Percentiles rank a stretch among this genome's conserved stretches.
Conservation (phyloP, 2,113 vertebrate species). For the Tychaedon coryphoeus region DNA sequence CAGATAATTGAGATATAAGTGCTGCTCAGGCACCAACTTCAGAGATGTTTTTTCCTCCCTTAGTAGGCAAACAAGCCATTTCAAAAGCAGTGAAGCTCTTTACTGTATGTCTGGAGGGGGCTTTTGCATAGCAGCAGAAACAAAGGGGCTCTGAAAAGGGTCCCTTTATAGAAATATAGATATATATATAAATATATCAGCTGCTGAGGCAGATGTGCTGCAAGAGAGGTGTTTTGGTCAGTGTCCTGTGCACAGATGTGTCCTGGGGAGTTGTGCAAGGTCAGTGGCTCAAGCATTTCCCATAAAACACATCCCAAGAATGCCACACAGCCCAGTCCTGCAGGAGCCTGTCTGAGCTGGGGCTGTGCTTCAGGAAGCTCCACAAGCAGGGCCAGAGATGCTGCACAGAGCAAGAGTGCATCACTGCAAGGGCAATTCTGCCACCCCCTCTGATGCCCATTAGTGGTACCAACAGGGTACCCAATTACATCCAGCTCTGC, state of each 20-base stretch:
- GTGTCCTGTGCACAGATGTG: not conserved
- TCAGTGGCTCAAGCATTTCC: not conserved
- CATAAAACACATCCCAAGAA: not conserved
- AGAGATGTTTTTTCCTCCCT: not conserved
- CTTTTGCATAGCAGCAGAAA: not conserved
- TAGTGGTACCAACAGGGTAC: accelerated
- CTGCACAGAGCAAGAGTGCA: not conserved
- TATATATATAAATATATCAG: not conserved
- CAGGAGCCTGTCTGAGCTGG: not conserved
- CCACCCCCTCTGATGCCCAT: not conserved
- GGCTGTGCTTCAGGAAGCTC: not conserved
- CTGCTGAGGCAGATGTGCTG: not conserved
- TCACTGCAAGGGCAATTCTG: not conserved
- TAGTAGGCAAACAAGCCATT: conserved; percentile 2
- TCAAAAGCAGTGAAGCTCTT: not conserved
- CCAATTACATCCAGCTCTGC: accelerated
- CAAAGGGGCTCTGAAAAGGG: not conserved
- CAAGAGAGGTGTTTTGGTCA: not conserved
- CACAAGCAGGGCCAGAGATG: not conserved
- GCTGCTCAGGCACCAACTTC: conserved; percentile 1
- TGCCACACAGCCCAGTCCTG: not conserved
- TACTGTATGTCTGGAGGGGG: not conserved
- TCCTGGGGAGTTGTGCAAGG: not conserved
- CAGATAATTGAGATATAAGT: conserved; percentile 28
- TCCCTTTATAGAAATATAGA: not conserved